A percentile compares a stretch with the other conserved stretches of the same genome.
These are phyloP conservation scores for Mylabris phalerata DNA, from an alignment of 1,140 invertebrate genomes.

Conservation along the genomic window DNA sequence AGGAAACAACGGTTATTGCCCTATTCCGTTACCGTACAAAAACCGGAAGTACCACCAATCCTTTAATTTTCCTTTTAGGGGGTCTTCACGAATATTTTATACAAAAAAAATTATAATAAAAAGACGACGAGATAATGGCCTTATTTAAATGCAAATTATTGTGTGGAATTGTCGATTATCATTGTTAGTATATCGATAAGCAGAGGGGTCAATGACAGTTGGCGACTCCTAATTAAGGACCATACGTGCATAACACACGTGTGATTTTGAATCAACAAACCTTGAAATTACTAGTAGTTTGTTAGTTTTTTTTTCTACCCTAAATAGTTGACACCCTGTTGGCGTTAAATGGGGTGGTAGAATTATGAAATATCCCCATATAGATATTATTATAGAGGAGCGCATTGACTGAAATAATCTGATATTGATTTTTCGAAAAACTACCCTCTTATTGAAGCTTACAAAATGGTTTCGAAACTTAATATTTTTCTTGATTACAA, in stretches of 20 bases:
- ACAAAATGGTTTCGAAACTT: no score
- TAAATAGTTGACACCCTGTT: no score
- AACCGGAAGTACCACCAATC: conserved; percentile 3
- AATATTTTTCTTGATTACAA: no score
- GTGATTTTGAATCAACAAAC: background rate
- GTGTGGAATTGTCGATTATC: no score
- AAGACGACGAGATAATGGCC: background rate
- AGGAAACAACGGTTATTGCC: conserved; percentile 11
- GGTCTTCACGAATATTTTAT: background rate
- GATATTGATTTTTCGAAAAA: no score
- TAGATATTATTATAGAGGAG: no score
- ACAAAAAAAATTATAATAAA: background rate
- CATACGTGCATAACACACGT: background rate
- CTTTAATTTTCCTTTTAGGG: background rate
- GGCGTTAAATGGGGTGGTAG: no score
- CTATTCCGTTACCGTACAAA: background rate
- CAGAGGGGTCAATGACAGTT: background rate
- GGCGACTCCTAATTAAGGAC: background rate
- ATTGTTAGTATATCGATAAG: background rate
- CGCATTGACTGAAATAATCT: no score
- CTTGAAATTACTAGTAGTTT: background rate
- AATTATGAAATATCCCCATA: no score
- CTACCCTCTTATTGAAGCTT: no score
- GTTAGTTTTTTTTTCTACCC: background rate
- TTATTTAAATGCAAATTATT: background rate